Evolutionary conservation across 2,888 invertebrate genomes (phyloP).

Genomic region (Orchestes rusci): DNA sequence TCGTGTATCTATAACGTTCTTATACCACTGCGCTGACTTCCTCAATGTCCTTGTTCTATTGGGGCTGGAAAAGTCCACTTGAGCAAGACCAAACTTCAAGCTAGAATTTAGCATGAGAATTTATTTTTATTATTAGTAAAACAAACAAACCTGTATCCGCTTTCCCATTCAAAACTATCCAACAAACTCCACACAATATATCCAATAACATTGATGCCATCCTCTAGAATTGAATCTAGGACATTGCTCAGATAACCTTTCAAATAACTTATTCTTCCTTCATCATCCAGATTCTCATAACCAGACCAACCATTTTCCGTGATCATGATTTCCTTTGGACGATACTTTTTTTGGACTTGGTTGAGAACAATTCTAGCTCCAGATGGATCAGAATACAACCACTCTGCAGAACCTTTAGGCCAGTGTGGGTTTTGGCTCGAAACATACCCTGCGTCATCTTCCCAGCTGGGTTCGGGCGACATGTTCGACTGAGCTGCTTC

Average conservation of each 20-base stretch:
- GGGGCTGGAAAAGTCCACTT: no score
- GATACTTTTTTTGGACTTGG: constrained; percentile 12
- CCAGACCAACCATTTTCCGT: constrained; percentile 23
- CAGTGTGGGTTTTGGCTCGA: constrained; percentile 19
- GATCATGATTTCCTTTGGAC: constrained; percentile 15
- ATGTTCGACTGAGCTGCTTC: no score
- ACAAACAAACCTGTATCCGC: constrained; percentile 47
- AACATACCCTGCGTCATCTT: no score
- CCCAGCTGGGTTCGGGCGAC: no score
- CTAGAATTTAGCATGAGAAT: no score
- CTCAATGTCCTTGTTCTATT: no score
- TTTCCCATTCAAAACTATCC: constrained; percentile 9
- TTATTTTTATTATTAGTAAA: no score
- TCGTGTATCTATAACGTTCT: no score
- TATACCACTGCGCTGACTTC: no score
- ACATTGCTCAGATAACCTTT: constrained; percentile 6
- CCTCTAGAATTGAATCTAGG: constrained; percentile 33
- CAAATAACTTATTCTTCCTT: constrained; percentile 14
- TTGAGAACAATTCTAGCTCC: constrained; percentile 18
- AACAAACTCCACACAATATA: constrained; percentile 54
- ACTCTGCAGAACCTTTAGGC: constrained; percentile 15
- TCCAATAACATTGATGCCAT: constrained; percentile 45
- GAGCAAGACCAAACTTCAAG: no score
- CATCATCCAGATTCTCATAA: constrained; percentile 15
- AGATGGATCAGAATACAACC: constrained; percentile 19